These are phyloP conservation scores for Fopius arisanus DNA, from an alignment of 1,140 invertebrate genomes.

Conservation along the genomic window DNA sequence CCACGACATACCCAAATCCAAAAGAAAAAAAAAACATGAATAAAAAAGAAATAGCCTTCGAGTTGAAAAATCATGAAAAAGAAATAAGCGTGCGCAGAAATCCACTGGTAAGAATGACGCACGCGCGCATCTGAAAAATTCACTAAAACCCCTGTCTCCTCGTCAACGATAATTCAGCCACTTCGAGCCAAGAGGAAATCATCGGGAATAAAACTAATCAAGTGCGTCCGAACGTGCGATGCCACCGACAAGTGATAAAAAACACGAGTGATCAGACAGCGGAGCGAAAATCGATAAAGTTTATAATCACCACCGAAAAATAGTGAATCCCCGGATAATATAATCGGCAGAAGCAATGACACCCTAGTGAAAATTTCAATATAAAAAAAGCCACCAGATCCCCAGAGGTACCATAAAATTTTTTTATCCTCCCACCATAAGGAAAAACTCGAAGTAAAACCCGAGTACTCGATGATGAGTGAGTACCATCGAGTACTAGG, in stretches of 20 bases:
- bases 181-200: not conserved
- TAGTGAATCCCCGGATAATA: too few relatives aligned
- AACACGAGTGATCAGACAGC: not conserved
- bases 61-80: not conserved
- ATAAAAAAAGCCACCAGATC: too few relatives aligned
- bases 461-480: too few relatives aligned
- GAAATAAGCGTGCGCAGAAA: not conserved
- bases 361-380: too few relatives aligned
- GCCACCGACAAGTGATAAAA: not conserved
- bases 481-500: too few relatives aligned
- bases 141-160: constrained; percentile 11
- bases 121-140: constrained; percentile 12
- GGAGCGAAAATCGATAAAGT: too few relatives aligned
- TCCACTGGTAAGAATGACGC: not conserved
- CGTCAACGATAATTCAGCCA: not conserved
- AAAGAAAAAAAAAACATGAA: not conserved
- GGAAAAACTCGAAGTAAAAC: too few relatives aligned
- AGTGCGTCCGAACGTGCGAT: not conserved
- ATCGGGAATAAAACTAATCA: not conserved
- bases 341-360: too few relatives aligned
- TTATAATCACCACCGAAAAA: too few relatives aligned
- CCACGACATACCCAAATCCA: not conserved
- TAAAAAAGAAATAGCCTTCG: not conserved
- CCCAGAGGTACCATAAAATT: too few relatives aligned
- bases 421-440: too few relatives aligned